Evolutionary conservation across 2,888 invertebrate genomes (phyloP), one percentile per base, ranked within the genome.

Genomic region (Philonicus albiceps): DNA sequence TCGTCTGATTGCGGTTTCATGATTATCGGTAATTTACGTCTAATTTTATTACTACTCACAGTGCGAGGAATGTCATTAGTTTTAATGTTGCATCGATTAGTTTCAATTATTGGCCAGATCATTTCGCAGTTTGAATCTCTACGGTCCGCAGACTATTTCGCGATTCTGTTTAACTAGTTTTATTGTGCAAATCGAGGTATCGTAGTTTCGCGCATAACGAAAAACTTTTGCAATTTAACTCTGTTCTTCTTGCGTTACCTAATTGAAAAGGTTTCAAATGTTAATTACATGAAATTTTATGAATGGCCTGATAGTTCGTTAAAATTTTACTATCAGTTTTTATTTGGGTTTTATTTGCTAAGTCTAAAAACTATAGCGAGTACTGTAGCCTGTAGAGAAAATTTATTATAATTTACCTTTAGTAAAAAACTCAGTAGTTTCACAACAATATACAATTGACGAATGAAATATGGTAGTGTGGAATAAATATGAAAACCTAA

Each of bases 21-120:
- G 76, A 76, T 76, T 76, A 76, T 37, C n/a, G 37, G 34, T 76
- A 76, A 76, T 76, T 76, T 76, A 40, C 22, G 76, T 76, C 31
- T 76, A 76, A 76, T 76, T 76, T 76, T 76, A 76, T 76, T 76
- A 76, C 76, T 37, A 40, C 40, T 76, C 76, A 76, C 76, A 37
- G 76, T 19, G 37, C 13, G 34, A 76, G 76, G 76, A 76, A 76
- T 76, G 40, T 76, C 31, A 76, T 76, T 76, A 37, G 37, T 76
- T 76, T 31, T 76, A 37, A 76, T 76, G 76, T 76, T 34, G 19
- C 37, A 40, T 11, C 76, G 76, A 76, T 76, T 76, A 76, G 76
- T 76, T 76, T 76, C 76, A 76, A 76, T 76, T 76, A 76, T 76
- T 76, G 76, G 22, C 76, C 22, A 6, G 64, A 64, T 64, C 64